Evolutionary conservation across 64 coral and sea anemone species (phyloP).

Genomic region (Anthopleura sola): DNA sequence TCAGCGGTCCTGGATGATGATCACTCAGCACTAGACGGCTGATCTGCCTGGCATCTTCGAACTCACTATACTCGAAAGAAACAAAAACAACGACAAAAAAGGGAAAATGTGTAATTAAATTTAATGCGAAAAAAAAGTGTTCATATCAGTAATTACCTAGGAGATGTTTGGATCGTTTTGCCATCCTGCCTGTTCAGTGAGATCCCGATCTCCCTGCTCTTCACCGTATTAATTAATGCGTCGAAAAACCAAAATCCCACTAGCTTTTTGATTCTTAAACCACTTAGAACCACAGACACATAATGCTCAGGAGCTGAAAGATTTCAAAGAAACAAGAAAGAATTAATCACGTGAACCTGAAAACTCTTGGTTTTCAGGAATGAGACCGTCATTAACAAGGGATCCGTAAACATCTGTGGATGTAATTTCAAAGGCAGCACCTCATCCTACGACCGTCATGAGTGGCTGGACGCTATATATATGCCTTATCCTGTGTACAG

Average conservation of each 20-base stretch:
- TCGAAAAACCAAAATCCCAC: not conserved
- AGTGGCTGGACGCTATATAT: not conserved
- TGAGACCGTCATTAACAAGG: too few species aligned
- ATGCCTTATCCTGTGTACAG: too few species aligned
- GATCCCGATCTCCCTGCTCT: not conserved
- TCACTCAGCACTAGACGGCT: conserved; percentile 7
- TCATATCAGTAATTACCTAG: not conserved
- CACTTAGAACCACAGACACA: conserved; percentile 7
- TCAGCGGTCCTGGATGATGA: not conserved
- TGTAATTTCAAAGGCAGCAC: too few species aligned
- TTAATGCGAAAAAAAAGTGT: too few species aligned
- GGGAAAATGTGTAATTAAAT: not conserved
- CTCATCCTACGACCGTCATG: not conserved
- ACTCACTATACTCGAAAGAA: not conserved
- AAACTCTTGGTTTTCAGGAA: too few species aligned
- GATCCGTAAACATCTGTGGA: too few species aligned
- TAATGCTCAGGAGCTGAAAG: not conserved
- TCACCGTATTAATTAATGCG: not conserved
- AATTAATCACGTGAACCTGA: too few species aligned
- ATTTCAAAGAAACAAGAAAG: not conserved
- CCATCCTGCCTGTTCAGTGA: not conserved
- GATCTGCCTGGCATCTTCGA: not conserved
- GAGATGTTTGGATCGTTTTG: not conserved
- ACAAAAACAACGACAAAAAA: not conserved
- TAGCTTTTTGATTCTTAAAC: not conserved